Base-by-base conservation (phyloP, 2,888 invertebrate species). In the Hemaris fuciformis region DNA sequence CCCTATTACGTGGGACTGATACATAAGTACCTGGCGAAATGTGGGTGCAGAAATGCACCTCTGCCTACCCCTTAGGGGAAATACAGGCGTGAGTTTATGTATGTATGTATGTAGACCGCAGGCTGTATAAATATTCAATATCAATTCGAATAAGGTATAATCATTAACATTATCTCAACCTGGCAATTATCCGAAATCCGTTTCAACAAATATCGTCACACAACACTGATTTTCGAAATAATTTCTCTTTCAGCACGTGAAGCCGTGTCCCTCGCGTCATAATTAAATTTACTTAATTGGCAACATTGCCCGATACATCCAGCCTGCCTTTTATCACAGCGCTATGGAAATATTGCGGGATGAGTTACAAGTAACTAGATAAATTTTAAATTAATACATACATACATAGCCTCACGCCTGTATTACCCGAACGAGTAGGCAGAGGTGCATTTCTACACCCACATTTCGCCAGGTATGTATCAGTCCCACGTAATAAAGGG, bases 241-340 rank as follows among this genome's bases (percentile, higher is more conserved):
- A 46, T 25, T 53, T 53, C 53, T 53, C 27, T 27, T 48, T 48
- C 15, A 8, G 27, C 8, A 20, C 31, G 31, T 27, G 20, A 1
- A 31, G 10, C 53, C n/a, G 38, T 13, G 31, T 53, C 18, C 53
- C 53, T 31, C 53, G 31, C 20, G 53, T 53, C 53, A 31, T 31
- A 31, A 53, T 53, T 53, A 53, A 53, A 53, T 53, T 53, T 53
- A 18, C 53, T 48, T 53, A 53, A 53, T 53, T 53, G 53, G 27
- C 31, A 31, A 53, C 53, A 53, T 53, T 15, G 31, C 7, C 53
- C 18, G 31, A 53, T 53, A 53, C 31, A 31, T 27, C 18, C 27
- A 10, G 31, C 31, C 53, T n/a, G 48, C 18, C 53, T 27, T 53
- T 31, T 53, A 53, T 53, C 53, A 18, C 18, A 53, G 53, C 27